Percentiles rank a stretch among this genome's conserved stretches.
phyloP scores from a whole-genome alignment of 1,140 invertebrate genomes.

The Zaprionus taronus region DNA sequence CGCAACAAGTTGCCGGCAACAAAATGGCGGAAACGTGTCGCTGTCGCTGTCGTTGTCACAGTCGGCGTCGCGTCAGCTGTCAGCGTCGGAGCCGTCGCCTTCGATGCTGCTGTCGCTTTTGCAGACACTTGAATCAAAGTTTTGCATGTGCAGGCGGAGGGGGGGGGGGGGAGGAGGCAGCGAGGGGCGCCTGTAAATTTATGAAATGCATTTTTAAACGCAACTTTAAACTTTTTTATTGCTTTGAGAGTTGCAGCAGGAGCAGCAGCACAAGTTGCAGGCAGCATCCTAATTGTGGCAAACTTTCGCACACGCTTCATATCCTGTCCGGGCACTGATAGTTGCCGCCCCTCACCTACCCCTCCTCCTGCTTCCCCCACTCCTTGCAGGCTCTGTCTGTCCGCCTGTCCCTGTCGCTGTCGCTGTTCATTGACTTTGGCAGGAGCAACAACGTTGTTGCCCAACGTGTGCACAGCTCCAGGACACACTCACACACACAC shows the following conservation, averaged over 20 bases:
- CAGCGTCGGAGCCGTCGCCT: too few relatives aligned
- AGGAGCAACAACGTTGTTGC: constrained; percentile 41
- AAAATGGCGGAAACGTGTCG: constrained; percentile 81
- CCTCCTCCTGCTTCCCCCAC: background rate
- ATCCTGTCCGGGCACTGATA: constrained; percentile 49
- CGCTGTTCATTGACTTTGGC: constrained; percentile 79
- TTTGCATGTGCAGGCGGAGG: background rate
- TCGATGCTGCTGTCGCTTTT: constrained; percentile 10
- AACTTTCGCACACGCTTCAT: constrained; percentile 75
- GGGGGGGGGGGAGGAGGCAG: background rate
- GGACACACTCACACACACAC: constrained; percentile 47
- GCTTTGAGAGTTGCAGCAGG: constrained; percentile 46
- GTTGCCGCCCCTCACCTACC: background rate
- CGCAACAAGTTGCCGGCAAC: constrained; percentile 77
- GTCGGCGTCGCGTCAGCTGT: constrained; percentile 11
- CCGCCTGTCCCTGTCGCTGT: constrained; percentile 34
- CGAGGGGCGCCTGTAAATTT: constrained; percentile 58
- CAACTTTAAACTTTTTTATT: constrained; percentile 82
- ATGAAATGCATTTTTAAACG: constrained; percentile 79
- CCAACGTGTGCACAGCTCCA: constrained; percentile 50
- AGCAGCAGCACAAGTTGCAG: constrained; percentile 16
- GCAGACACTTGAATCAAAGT: constrained; percentile 66
- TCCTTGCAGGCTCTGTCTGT: constrained; percentile 17
- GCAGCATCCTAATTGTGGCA: constrained; percentile 76
- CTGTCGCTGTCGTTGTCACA: constrained; percentile 52